A percentile compares a stretch with the other conserved stretches of the same genome.
phyloP scores from a whole-genome alignment of 92 coral and sea anemone species.

The Actinostola sp. region DNA sequence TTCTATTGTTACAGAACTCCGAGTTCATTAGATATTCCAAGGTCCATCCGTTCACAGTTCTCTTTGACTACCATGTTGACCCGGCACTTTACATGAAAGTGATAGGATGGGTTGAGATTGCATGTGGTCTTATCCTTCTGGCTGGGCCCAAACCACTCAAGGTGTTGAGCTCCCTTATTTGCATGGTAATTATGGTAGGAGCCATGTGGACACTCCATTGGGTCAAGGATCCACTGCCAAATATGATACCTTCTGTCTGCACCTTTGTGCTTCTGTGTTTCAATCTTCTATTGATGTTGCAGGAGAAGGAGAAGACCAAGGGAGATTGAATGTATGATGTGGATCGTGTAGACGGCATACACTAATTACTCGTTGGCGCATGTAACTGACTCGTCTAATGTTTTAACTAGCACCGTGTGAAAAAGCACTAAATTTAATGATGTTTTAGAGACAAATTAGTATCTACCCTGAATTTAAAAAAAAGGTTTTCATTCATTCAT shows the following conservation, averaged over 20 bases:
- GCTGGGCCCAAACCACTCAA: slow-evolving; percentile 58
- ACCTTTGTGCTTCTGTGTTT: slow-evolving; percentile 31
- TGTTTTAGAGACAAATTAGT: too few relatives aligned
- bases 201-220: slow-evolving; percentile 53
- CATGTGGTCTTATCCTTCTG: slow-evolving; percentile 59
- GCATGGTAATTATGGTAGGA: slow-evolving; percentile 61
- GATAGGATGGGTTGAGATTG: slow-evolving; percentile 62
- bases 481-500: too few relatives aligned
- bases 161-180: slow-evolving; percentile 37
- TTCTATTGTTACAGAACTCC: slow-evolving; percentile 28
- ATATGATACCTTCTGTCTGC: slow-evolving; percentile 36
- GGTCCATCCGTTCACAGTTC: slow-evolving; percentile 60
- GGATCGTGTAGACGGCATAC: too few relatives aligned
- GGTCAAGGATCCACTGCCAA: slow-evolving; percentile 35
- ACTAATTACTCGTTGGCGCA: too few relatives aligned
- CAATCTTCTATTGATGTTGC: slow-evolving; percentile 19
- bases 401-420: too few relatives aligned
- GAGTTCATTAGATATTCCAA: slow-evolving; percentile 56
- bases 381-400: too few relatives aligned
- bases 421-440: too few relatives aligned
- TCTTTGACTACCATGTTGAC: slow-evolving; percentile 61
- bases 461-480: too few relatives aligned
- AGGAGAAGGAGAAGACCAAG: background rate
- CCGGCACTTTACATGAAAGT: slow-evolving; percentile 42
- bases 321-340: slow-evolving; percentile 8